Evolutionary conservation across 2,797 vertebrate genomes (phyloP).

Genomic region (Acanthurus tractus): DNA sequence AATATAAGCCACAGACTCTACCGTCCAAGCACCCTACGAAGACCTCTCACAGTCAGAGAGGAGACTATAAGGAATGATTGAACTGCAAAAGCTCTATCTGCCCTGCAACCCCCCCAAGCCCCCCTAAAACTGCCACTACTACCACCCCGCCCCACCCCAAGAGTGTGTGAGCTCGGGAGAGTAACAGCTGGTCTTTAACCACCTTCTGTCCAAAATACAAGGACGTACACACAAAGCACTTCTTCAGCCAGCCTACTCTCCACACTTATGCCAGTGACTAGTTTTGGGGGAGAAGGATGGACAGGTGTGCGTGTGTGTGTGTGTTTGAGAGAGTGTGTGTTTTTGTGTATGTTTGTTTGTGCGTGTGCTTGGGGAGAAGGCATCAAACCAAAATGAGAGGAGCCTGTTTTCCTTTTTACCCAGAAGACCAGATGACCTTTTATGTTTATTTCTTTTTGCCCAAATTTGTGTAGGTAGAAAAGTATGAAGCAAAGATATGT

Average conservation of each 20-base stretch:
- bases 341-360: slow-evolving; percentile 13
- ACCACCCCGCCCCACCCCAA: slow-evolving; percentile 28
- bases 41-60: slow-evolving; percentile 53
- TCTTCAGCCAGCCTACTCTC: slow-evolving; percentile 74
- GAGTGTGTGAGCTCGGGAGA: slow-evolving; percentile 71
- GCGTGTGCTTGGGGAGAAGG: slow-evolving; percentile 58
- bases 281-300: slow-evolving; percentile 54
- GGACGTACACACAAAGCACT: slow-evolving; percentile 78
- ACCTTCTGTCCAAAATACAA: slow-evolving; percentile 65
- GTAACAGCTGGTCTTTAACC: slow-evolving; percentile 72
- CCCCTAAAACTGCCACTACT: slow-evolving; percentile 71
- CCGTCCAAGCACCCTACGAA: slow-evolving; percentile 77
- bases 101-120: slow-evolving; percentile 14
- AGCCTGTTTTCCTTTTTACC: slow-evolving; percentile 64
- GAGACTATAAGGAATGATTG: slow-evolving; percentile 65
- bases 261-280: slow-evolving; percentile 70
- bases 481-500: slow-evolving; percentile 74
- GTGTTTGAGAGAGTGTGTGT: slow-evolving; percentile 12
- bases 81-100: slow-evolving; percentile 68
- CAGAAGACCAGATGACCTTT: slow-evolving; percentile 69
- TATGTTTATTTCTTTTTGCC: slow-evolving; percentile 53
- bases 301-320: slow-evolving; percentile 5
- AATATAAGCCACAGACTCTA: slow-evolving; percentile 87
- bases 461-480: slow-evolving; percentile 64
- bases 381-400: slow-evolving; percentile 85